A percentile compares a stretch with the other conserved stretches of the same genome.
Conservation (phyloP, 2,888 invertebrate genomes). For the Ceriagrion tenellum region DNA sequence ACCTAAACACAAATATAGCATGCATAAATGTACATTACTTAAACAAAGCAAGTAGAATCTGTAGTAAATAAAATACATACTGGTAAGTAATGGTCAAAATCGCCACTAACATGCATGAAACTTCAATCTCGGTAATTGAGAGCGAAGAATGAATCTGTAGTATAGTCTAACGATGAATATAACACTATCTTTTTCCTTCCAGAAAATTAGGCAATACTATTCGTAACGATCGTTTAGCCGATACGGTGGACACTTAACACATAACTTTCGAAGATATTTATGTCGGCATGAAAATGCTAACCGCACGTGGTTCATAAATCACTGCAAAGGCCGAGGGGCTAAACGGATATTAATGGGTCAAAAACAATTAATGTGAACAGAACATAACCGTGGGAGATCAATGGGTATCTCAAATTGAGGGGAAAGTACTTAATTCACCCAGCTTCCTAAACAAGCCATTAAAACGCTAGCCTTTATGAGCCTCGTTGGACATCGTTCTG, state of each 20-base stretch:
- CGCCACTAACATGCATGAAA: too few species aligned
- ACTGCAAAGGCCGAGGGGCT: not conserved
- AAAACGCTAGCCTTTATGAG: conserved; percentile 7
- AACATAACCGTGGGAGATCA: not conserved
- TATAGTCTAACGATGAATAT: too few species aligned
- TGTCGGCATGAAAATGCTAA: not conserved
- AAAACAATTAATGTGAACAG: not conserved
- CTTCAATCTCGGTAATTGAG: too few species aligned
- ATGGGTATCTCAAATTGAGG: conserved; percentile 27
- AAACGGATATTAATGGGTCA: conserved; percentile 22
- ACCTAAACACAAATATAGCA: too few species aligned
- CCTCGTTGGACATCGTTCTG: conserved; percentile 12
- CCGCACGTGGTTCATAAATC: not conserved
- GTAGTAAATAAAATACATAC: too few species aligned
- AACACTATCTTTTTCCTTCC: too few species aligned
- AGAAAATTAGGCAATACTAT: too few species aligned
- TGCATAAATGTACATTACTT: too few species aligned
- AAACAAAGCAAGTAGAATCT: too few species aligned
- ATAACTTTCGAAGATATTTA: not conserved
- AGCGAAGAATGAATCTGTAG: too few species aligned
- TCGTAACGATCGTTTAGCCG: too few species aligned
- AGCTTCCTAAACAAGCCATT: conserved; percentile 30
- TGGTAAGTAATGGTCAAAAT: too few species aligned
- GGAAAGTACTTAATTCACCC: conserved; percentile 39
- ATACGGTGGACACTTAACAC: not conserved